phyloP scores from a whole-genome alignment of 2,888 invertebrate species.

The Amphimallon solstitiale region DNA sequence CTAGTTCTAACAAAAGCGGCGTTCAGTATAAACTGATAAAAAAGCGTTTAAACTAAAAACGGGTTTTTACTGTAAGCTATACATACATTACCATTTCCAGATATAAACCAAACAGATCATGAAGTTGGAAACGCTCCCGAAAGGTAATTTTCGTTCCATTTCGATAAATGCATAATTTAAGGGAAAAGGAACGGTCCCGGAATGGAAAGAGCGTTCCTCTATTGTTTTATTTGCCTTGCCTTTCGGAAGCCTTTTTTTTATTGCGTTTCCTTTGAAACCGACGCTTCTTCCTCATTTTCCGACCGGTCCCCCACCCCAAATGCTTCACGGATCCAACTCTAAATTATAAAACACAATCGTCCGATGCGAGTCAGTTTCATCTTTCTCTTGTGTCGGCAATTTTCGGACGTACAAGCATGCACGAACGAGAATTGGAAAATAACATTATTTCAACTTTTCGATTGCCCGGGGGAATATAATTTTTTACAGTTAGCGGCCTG shows the following conservation, averaged over 20 bases:
- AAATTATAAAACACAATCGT: slow-evolving; percentile 23
- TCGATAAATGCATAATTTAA: slow-evolving; percentile 17
- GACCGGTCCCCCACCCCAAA: background rate
- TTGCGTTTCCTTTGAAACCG: slow-evolving; percentile 4
- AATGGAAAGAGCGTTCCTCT: background rate
- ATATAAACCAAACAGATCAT: background rate
- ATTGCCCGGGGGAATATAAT: slow-evolving; percentile 19
- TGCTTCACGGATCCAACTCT: background rate
- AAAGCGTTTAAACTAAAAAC: no score
- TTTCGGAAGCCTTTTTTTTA: slow-evolving; percentile 3
- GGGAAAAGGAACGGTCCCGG: background rate
- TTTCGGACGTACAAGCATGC: no score
- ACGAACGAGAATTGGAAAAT: slow-evolving; percentile 1
- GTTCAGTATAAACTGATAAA: no score
- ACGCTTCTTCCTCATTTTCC: background rate
- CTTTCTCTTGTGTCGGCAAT: no score
- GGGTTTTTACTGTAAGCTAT: background rate
- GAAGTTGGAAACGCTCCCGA: background rate
- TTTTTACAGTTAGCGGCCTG: slow-evolving; percentile 31
- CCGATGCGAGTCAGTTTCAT: slow-evolving; percentile 3
- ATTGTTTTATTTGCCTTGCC: slow-evolving; percentile 5
- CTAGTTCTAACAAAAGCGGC: no score
- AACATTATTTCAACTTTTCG: slow-evolving; percentile 25
- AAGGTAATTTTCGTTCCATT: slow-evolving; percentile 5
- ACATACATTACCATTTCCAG: background rate